Percentiles rank a stretch among this genome's conserved stretches.
Conservation (phyloP, 2,113 vertebrate species). For the cat (Felis catus) region F.catus_Fca126_mat1.0 CM031419.1:92754501-92755000, state of each 20-base stretch:
- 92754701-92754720: neutral
- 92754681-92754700: neutral
- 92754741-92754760: slow-evolving; percentile 71
- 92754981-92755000: neutral
- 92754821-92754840: neutral
- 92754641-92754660: slow-evolving; percentile 8
- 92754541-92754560: slow-evolving; percentile 1
- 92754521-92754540: neutral
- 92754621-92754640: neutral
- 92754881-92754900: neutral
- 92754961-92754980: neutral
- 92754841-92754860: neutral
- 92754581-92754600: neutral
- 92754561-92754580: slow-evolving; percentile 39
- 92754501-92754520: neutral
- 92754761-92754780: slow-evolving; percentile 36
- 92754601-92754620: slow-evolving; percentile 34
- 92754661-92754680: neutral
- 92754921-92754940: neutral
- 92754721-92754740: neutral
- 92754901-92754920: neutral
- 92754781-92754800: neutral
- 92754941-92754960: neutral
- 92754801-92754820: neutral
- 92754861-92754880: neutral